Evolutionary conservation across 64 coral and sea anemone species (phyloP).

Genomic region (Stichodactyla mertensii): DNA sequence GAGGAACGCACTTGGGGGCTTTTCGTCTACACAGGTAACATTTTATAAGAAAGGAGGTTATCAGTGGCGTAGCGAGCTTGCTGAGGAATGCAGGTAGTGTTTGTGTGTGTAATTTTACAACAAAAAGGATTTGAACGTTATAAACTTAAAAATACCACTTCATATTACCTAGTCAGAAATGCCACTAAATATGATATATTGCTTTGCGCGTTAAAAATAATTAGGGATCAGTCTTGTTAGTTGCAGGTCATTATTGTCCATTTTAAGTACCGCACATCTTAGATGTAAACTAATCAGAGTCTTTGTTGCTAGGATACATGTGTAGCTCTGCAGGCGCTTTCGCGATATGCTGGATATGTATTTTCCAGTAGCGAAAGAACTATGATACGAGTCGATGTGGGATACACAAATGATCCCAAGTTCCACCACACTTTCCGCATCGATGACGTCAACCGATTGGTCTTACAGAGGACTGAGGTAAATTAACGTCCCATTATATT

Average conservation of each 20-base stretch:
- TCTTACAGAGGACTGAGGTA: slow-evolving; percentile 69
- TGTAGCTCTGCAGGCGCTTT: slow-evolving; percentile 81
- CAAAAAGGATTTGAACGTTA: no score
- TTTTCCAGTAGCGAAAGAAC: slow-evolving; percentile 5
- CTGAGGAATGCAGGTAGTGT: no score
- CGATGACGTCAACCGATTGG: slow-evolving; percentile 48
- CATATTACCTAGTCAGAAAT: no score
- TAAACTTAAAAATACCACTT: no score
- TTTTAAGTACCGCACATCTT: no score
- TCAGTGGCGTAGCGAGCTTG: no score
- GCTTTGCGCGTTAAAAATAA: no score
- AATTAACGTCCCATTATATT: background rate
- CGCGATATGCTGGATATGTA: slow-evolving; percentile 44
- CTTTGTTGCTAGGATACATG: slow-evolving; percentile 66
- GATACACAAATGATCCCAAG: slow-evolving; percentile 5
- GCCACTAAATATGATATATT: no score
- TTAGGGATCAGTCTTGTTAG: no score
- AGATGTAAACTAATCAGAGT: background rate
- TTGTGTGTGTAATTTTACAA: no score
- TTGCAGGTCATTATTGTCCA: no score
- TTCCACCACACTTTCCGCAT: slow-evolving; percentile 63
- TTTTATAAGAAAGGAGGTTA: no score
- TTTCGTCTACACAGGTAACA: background rate
- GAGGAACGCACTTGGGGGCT: slow-evolving; percentile 31
- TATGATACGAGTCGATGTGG: slow-evolving; percentile 35